Conservation (phyloP, 2,888 invertebrate genomes). For the Kryphioiulus occultus region DNA sequence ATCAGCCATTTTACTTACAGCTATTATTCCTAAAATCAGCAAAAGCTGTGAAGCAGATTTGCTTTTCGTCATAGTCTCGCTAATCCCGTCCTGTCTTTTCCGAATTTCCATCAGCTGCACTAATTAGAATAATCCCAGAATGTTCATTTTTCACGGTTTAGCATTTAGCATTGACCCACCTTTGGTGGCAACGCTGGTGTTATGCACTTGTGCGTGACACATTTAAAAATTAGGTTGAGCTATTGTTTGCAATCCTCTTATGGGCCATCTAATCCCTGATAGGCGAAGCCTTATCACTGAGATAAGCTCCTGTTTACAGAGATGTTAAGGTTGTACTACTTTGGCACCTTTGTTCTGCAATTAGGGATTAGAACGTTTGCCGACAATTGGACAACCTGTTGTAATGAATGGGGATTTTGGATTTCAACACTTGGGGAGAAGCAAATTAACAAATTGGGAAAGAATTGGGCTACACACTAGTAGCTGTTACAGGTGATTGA, state of each 20-base stretch:
- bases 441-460: too few relatives aligned
- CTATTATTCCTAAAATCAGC: background rate
- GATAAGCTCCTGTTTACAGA: background rate
- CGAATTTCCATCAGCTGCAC: background rate
- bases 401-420: background rate
- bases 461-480: background rate
- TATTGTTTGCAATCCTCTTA: background rate
- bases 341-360: background rate
- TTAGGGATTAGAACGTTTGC: background rate
- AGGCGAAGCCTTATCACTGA: background rate
- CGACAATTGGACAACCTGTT: background rate
- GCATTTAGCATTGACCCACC: background rate
- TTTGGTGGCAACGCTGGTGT: background rate
- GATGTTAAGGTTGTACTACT: background rate
- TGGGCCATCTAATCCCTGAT: background rate
- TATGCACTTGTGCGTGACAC: background rate
- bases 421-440: too few relatives aligned
- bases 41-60: background rate
- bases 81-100: background rate
- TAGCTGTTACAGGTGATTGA: background rate
- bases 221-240: background rate
- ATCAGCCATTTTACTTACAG: background rate
- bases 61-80: background rate
- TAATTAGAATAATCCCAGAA: background rate
- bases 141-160: conserved; percentile 8